A percentile compares a stretch with the other conserved stretches of the same genome.
phyloP scores from a whole-genome alignment of 2,888 invertebrate genomes.

The Ophion slaviceki region DNA sequence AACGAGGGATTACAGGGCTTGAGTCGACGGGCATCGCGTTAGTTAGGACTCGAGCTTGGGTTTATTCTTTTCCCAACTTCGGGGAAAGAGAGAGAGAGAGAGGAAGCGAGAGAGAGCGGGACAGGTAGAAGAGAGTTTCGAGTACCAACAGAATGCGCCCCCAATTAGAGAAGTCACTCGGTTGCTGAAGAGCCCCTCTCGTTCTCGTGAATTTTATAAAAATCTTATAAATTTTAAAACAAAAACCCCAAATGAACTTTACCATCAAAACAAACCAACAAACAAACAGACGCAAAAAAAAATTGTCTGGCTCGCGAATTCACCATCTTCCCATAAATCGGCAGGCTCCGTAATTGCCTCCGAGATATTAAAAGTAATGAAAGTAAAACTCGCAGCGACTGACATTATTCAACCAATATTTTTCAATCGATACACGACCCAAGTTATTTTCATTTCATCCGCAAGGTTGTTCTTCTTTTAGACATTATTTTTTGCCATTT shows the following conservation, averaged over 20 bases:
- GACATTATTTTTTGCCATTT: constrained; percentile 1
- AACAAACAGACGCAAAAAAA: neutral
- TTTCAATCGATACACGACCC: neutral
- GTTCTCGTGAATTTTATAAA: constrained; percentile 71
- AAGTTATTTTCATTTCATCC: constrained; percentile 3
- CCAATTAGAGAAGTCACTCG: constrained; percentile 63
- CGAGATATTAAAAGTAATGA: neutral
- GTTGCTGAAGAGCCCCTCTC: constrained; percentile 52
- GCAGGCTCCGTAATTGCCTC: neutral
- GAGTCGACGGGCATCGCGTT: constrained; percentile 41
- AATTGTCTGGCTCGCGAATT: neutral
- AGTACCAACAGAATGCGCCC: constrained; percentile 54
- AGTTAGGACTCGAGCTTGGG: constrained; percentile 57
- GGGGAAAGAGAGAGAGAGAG: neutral
- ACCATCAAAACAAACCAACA: neutral
- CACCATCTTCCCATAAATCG: neutral
- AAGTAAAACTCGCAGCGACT: neutral
- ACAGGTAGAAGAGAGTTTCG: constrained; percentile 8
- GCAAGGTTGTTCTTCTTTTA: constrained; percentile 13
- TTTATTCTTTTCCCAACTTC: constrained; percentile 4
- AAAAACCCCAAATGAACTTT: too few relatives aligned
- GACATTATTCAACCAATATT: constrained; percentile 1
- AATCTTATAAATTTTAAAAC: neutral
- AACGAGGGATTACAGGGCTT: constrained; percentile 22
- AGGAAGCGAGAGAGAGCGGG: too few relatives aligned